A percentile compares a stretch with the other conserved stretches of the same genome.
These are phyloP conservation scores for Brachypteracias leptosomus DNA, from an alignment of 2,113 vertebrate genomes.

Conservation along the genomic window DNA sequence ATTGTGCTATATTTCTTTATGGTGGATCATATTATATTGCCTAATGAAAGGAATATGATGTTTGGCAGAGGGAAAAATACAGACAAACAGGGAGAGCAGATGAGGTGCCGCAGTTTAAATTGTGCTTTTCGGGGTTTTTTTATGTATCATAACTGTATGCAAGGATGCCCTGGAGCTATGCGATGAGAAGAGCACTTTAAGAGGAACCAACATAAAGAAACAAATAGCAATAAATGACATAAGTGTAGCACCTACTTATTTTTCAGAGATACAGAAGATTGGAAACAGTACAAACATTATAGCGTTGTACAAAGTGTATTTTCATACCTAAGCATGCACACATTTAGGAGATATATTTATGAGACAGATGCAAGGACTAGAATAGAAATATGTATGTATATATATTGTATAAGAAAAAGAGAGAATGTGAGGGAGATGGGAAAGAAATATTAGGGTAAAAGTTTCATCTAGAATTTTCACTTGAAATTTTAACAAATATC, in stretches of 20 bases:
- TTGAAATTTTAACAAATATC: not conserved
- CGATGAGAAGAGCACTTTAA: conserved; percentile 57
- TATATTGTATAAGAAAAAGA: not conserved
- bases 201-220: conserved; percentile 66
- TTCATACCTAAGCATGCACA: conserved; percentile 33
- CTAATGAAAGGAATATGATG: conserved; percentile 38
- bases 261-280: conserved; percentile 56
- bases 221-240: conserved; percentile 71
- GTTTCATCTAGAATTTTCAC: not conserved
- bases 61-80: conserved; percentile 48
- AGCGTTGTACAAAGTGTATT: conserved; percentile 27
- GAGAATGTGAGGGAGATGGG: not conserved
- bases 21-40: conserved; percentile 25
- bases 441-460: not conserved
- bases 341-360: conserved; percentile 28
- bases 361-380: conserved; percentile 11
- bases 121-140: conserved; percentile 43
- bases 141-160: conserved; percentile 56
- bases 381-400: conserved; percentile 8
- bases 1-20: conserved; percentile 37
- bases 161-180: conserved; percentile 62
- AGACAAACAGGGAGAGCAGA: conserved; percentile 47
- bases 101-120: conserved; percentile 57
- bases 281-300: conserved; percentile 55
- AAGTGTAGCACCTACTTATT: conserved; percentile 56